Base-by-base conservation (phyloP, 2,113 vertebrate genomes). In the Gambusia affinis region DNA sequence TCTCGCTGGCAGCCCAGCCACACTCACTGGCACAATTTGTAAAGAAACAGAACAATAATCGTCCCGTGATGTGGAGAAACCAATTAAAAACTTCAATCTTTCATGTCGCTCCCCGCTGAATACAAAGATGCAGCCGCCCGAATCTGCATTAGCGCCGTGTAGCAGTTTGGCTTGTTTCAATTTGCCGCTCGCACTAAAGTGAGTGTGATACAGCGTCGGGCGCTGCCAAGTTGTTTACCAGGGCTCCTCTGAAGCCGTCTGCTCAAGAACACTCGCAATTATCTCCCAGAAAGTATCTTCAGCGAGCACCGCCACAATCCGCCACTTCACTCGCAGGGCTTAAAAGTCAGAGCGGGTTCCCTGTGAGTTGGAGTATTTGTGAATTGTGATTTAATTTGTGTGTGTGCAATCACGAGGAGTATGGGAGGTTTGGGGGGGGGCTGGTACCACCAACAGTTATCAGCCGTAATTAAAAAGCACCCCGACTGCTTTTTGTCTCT, bases 41-140 rank as follows among this genome's bases (percentile, higher is more conserved):
- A 90, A 89, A 87, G 22, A 81, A 89, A 84, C 85, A 87, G 89
- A 92, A 86, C 92, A 86, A 83, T 88, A 89, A 90, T 90, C 87
- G 79, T 89, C 88, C 91, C 86, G 79, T 64, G 79, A 92, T 88
- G 92, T 89, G 86, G 89, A 88, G 91, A 92, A 94, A 92, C 90
- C 92, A 94, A 94, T 94, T 94, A 94, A 93, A 93, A 94, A 87
- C 86, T 92, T 82, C 90, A 89, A 87, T 93, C 90, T 94, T 92
- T 93, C 87, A 91, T 93, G 92, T 91, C 6, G 80, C 84, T 92
- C 92, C 92, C 91, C 22, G 78, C 89, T 89, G 92, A 90, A 93
- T 82, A 87, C 88, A 85, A 83, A 89, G 87, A 85, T 70, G 88
- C 87, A 79, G 89, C 84, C 81, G 88, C 82, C 82, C 51, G 75